These are phyloP conservation scores for Aplidium turbinatum DNA, from an alignment of 23 tunicate species.

Conservation along the genomic window DNA sequence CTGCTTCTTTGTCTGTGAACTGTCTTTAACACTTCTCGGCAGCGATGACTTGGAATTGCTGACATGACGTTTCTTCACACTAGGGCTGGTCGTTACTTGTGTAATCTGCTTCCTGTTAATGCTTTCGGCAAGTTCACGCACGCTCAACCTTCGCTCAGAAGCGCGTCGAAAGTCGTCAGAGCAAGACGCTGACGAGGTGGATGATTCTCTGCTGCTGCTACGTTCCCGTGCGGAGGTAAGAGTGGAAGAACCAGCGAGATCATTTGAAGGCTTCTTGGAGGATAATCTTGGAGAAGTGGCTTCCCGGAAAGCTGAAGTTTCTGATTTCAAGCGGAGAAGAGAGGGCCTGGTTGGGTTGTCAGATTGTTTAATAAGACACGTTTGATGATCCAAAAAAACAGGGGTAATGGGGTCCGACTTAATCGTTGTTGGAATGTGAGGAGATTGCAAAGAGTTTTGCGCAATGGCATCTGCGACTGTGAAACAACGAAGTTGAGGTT, in stretches of 20 bases:
- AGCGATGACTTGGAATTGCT: neutral
- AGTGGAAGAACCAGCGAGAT: neutral
- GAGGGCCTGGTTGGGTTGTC: slow-evolving; percentile 68
- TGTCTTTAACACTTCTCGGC: neutral
- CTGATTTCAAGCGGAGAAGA: slow-evolving; percentile 69
- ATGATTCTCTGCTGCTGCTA: slow-evolving; percentile 85
- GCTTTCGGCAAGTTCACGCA: slow-evolving; percentile 79
- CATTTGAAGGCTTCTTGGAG: neutral
- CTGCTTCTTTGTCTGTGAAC: neutral
- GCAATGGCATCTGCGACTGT: slow-evolving; percentile 32
- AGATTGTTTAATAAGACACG: neutral
- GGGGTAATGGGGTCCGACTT: neutral
- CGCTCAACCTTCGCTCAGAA: slow-evolving; percentile 73
- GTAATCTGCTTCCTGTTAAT: slow-evolving; percentile 87
- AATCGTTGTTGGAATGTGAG: neutral
- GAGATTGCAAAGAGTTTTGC: slow-evolving; percentile 4
- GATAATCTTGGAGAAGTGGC: slow-evolving; percentile 17
- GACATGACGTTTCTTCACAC: neutral
- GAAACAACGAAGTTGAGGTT: slow-evolving; percentile 33
- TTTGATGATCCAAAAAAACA: slow-evolving; percentile 18
- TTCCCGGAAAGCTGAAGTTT: slow-evolving; percentile 76
- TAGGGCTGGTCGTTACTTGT: neutral
- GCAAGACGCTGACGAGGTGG: slow-evolving; percentile 72
- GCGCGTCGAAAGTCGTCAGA: slow-evolving; percentile 49
- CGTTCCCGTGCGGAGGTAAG: slow-evolving; percentile 63